Conservation (phyloP, 2,888 invertebrate genomes). For the Himalopsyche kuldschensis region DNA sequence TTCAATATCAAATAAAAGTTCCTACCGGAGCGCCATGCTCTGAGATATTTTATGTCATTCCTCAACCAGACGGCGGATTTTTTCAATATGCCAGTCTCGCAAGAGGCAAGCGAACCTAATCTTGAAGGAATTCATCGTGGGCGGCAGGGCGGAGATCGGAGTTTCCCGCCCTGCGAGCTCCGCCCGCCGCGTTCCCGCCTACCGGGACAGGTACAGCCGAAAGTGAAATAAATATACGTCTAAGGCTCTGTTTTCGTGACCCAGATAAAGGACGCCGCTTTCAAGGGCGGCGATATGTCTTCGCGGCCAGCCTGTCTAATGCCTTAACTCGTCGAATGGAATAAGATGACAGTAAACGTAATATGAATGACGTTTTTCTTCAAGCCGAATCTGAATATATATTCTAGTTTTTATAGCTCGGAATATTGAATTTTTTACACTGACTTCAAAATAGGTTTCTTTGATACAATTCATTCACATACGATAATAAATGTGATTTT, state of each 20-base stretch:
- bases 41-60: constrained; percentile 1
- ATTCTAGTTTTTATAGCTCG: too few species aligned
- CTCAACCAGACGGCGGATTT: not conserved
- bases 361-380: too few species aligned
- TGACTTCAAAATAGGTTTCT: too few species aligned
- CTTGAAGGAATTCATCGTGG: not conserved
- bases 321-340: not conserved
- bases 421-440: too few species aligned
- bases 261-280: not conserved
- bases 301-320: not conserved
- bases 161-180: not conserved
- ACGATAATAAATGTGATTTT: too few species aligned
- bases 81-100: constrained; percentile 2
- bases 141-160: not conserved
- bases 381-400: too few species aligned
- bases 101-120: constrained; percentile 6
- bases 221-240: not conserved
- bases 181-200: not conserved
- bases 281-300: not conserved
- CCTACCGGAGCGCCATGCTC: not conserved
- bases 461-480: too few species aligned
- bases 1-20: not conserved
- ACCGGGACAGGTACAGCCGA: not conserved
- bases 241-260: not conserved
- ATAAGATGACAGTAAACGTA: too few species aligned